Conservation (phyloP, 2,113 vertebrate genomes). For the Sisor rabdophorus region DNA sequence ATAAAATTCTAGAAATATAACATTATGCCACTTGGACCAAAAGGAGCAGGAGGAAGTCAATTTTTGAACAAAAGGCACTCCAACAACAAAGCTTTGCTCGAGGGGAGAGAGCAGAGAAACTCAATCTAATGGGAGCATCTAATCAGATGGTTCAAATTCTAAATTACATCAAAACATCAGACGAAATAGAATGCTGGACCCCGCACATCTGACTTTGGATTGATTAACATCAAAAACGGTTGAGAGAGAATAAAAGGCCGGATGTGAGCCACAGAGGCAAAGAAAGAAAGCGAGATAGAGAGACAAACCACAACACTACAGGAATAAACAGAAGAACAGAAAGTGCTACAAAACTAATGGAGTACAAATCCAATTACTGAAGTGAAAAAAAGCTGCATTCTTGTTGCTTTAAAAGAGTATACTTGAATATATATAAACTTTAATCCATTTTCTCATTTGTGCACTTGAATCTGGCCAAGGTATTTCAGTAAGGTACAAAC, state of each 20-base stretch:
- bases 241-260: neutral
- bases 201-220: neutral
- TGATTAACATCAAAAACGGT: neutral
- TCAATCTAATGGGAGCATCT: conserved; percentile 14
- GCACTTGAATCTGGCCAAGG: conserved; percentile 10
- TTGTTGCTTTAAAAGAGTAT: conserved; percentile 9
- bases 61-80: conserved; percentile 18
- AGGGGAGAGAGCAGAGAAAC: conserved; percentile 33
- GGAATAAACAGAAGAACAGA: conserved; percentile 25
- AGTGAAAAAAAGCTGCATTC: neutral
- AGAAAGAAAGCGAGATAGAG: neutral
- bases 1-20: conserved; percentile 10
- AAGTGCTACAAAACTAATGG: conserved; percentile 8
- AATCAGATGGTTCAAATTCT: neutral
- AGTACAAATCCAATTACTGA: neutral
- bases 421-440: too few relatives aligned
- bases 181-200: neutral
- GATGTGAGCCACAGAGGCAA: neutral
- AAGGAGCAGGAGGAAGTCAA: conserved; percentile 3
- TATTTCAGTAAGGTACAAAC: conserved; percentile 13
- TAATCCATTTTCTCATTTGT: conserved; percentile 20
- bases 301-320: neutral
- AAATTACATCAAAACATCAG: neutral
- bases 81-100: conserved; percentile 4
- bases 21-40: neutral